Conservation (phyloP, 2,888 invertebrate species). For the Crossocerus cetratus region DNA sequence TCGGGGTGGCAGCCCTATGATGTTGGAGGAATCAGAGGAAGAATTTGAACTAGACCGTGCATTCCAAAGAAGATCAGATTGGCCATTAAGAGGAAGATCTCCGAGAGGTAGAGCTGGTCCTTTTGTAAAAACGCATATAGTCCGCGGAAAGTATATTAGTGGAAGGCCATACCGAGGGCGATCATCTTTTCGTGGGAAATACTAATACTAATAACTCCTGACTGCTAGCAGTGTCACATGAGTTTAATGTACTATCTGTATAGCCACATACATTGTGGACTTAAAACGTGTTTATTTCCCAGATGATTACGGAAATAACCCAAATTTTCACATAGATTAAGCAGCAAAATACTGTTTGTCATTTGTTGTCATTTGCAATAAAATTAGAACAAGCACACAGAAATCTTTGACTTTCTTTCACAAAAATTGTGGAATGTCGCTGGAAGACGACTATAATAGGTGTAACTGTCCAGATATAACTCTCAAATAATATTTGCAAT, state of each 20-base stretch:
- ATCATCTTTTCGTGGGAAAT: slow-evolving; percentile 58
- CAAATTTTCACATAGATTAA: not conserved
- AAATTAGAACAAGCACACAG: not conserved
- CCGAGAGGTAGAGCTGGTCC: slow-evolving; percentile 53
- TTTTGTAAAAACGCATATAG: slow-evolving; percentile 53
- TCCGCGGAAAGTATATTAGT: slow-evolving; percentile 59
- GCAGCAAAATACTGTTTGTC: not conserved
- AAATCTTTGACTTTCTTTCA: not conserved
- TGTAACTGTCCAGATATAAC: too few relatives aligned
- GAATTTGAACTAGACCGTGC: slow-evolving; percentile 59
- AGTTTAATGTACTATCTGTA: not conserved
- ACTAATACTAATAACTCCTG: slow-evolving; percentile 31
- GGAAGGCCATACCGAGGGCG: slow-evolving; percentile 62
- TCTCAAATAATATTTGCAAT: not conserved
- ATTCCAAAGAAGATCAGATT: slow-evolving; percentile 58
- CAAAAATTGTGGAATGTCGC: not conserved
- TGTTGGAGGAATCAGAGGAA: slow-evolving; percentile 63
- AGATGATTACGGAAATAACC: too few relatives aligned
- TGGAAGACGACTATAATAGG: too few relatives aligned
- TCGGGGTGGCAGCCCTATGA: slow-evolving; percentile 67
- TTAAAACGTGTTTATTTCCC: not conserved
- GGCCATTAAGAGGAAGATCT: slow-evolving; percentile 60
- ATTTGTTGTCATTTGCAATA: not conserved
- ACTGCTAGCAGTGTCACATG: not conserved
- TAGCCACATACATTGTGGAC: not conserved